Conservation (phyloP, 2,888 invertebrate species). For the Tryphoninae sp. region DNA sequence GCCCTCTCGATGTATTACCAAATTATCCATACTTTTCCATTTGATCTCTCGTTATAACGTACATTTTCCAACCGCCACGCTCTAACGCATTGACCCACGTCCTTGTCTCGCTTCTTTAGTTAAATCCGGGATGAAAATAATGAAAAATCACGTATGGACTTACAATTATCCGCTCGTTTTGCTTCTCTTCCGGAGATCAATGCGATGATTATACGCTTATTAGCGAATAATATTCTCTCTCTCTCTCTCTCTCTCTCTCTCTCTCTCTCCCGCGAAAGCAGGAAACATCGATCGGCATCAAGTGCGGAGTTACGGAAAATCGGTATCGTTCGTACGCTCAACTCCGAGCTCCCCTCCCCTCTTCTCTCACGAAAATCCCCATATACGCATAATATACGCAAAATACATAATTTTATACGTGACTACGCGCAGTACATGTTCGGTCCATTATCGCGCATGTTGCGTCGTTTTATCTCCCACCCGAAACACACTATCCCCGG, state of each 20-base stretch:
- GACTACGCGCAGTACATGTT: constrained; percentile 15
- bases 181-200: not conserved
- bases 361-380: not conserved
- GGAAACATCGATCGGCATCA: too few species aligned
- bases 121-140: not conserved
- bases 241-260: too few species aligned
- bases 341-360: not conserved
- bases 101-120: not conserved
- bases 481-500: not conserved
- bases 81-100: too few species aligned
- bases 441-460: constrained; percentile 45
- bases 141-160: constrained; percentile 12
- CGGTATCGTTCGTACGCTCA: not conserved
- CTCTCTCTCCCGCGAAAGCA: too few species aligned
- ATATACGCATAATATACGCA: not conserved
- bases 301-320: not conserved
- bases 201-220: constrained; percentile 6
- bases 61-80: too few species aligned
- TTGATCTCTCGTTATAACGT: not conserved
- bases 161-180: constrained; percentile 21
- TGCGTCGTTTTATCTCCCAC: constrained; percentile 12
- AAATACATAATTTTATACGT: constrained; percentile 37
- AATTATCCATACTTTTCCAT: too few species aligned
- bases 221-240: not conserved
- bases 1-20: too few species aligned